A percentile compares a stretch with the other conserved stretches of the same genome.
phyloP scores from a whole-genome alignment of 2,113 vertebrate species.

The Mixornis gularis region DNA sequence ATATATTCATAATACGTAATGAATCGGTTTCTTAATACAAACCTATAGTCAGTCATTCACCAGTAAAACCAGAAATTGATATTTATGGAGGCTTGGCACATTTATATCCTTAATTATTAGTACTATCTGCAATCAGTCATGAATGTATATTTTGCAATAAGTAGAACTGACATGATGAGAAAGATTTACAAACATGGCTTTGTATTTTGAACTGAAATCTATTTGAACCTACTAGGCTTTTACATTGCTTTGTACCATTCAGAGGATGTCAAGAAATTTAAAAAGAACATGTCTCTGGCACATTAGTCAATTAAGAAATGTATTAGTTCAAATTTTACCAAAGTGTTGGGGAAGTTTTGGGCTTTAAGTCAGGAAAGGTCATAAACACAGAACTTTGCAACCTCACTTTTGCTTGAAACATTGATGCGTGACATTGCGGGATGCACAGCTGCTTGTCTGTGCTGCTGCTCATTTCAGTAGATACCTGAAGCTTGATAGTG shows the following conservation, averaged over 20 bases:
- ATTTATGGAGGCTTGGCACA: neutral
- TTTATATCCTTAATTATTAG: neutral
- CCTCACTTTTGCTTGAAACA: neutral
- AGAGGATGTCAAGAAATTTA: neutral
- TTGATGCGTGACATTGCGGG: accelerated
- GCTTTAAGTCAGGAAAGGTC: neutral
- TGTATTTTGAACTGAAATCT: neutral
- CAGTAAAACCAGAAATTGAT: neutral
- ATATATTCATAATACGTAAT: neutral
- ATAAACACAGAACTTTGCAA: neutral
- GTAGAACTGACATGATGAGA: neutral
- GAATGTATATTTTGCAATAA: neutral
- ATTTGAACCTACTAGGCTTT: neutral
- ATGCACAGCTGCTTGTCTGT: neutral
- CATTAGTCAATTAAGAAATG: neutral
- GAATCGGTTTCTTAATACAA: neutral
- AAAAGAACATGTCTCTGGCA: neutral
- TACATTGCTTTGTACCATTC: neutral
- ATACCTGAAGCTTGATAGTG: neutral
- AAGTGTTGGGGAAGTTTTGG: neutral
- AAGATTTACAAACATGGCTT: neutral
- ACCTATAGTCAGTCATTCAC: neutral
- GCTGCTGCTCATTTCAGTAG: neutral
- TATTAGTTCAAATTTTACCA: neutral
- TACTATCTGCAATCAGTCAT: neutral